phyloP scores from a whole-genome alignment of 35 echinoderm and acorn worm species.

The Ophioderma brevispina region DNA sequence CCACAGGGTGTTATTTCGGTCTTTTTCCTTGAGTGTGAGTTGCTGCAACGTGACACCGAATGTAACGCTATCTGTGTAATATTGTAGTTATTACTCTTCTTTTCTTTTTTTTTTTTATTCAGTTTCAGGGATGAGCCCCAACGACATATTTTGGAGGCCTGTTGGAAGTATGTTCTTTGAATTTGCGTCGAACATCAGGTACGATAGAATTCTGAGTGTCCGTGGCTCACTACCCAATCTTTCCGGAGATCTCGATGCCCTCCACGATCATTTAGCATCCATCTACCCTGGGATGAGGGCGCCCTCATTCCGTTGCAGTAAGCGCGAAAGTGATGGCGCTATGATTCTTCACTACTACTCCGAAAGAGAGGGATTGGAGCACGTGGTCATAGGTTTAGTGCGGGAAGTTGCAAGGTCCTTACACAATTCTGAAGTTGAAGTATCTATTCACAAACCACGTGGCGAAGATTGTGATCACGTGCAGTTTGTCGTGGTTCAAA shows the following conservation, averaged over 20 bases:
- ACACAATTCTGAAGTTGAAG: slow-evolving; percentile 76
- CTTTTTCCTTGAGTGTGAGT: no score
- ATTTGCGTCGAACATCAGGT: slow-evolving; percentile 82
- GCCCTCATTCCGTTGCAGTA: slow-evolving; percentile 92
- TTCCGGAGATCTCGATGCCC: slow-evolving; percentile 84
- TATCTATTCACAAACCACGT: slow-evolving; percentile 76
- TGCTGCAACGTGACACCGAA: neutral
- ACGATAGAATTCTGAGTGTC: slow-evolving; percentile 85
- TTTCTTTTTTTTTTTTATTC: slow-evolving; percentile 21
- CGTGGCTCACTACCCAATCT: slow-evolving; percentile 81
- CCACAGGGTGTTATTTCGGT: no score
- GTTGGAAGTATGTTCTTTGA: slow-evolving; percentile 92
- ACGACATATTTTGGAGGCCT: slow-evolving; percentile 75
- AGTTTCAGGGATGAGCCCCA: slow-evolving; percentile 71
- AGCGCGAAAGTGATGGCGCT: slow-evolving; percentile 78
- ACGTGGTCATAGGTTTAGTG: slow-evolving; percentile 85
- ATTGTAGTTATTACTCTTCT: neutral
- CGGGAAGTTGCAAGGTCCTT: slow-evolving; percentile 68
- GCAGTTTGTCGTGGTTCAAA: slow-evolving; percentile 92
- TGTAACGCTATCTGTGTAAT: neutral
- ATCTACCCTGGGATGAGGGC: slow-evolving; percentile 95
- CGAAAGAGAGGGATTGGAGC: slow-evolving; percentile 82
- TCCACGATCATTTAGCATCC: slow-evolving; percentile 86
- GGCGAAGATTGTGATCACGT: slow-evolving; percentile 93
- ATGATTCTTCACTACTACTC: slow-evolving; percentile 99